Evolutionary conservation across 2,797 vertebrate genomes (phyloP).

Genomic region (Parauchenoglanis punctatus): DNA sequence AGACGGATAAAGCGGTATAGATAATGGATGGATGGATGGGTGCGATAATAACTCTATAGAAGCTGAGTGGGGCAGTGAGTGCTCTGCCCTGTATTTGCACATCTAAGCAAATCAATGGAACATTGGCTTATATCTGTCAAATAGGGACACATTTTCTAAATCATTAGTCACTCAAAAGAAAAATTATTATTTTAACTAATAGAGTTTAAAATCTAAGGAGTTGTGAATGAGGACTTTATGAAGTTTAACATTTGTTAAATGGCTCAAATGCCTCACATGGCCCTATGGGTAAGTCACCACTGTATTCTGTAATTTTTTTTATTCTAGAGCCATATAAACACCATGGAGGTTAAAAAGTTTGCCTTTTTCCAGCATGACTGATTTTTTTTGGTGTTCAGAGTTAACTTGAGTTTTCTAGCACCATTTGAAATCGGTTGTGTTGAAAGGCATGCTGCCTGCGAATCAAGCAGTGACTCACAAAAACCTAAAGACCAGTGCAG

Average conservation of each 20-base stretch:
- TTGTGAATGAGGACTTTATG: neutral
- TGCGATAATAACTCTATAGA: neutral
- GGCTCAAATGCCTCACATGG: neutral
- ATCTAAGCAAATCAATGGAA: neutral
- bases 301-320: neutral
- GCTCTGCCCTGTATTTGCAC: neutral
- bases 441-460: conserved; percentile 49
- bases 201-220: neutral
- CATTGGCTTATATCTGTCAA: neutral
- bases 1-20: too few species aligned
- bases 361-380: conserved; percentile 2
- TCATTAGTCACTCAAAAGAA: neutral
- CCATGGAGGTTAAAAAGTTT: neutral
- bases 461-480: neutral
- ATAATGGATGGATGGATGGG: too few species aligned
- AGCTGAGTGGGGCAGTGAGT: neutral
- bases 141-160: neutral
- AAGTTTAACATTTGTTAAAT: neutral
- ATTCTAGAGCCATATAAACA: neutral
- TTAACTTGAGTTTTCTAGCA: conserved; percentile 64
- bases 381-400: conserved; percentile 60
- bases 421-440: conserved; percentile 66
- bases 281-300: neutral
- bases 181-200: neutral
- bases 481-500: neutral